Conservation (phyloP, 2,113 vertebrate genomes). For the Rhea americana region DNA sequence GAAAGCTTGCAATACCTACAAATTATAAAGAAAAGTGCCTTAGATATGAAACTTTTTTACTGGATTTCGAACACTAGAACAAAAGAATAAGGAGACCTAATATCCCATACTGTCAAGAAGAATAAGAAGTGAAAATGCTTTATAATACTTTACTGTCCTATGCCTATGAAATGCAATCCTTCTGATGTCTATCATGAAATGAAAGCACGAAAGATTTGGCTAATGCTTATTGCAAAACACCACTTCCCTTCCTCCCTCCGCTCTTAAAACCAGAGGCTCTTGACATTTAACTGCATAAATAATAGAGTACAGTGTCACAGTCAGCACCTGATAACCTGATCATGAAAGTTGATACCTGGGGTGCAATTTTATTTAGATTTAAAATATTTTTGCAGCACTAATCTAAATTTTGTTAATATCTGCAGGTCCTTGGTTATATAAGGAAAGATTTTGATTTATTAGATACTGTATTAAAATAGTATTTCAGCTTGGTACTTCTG, state of each 20-base stretch:
- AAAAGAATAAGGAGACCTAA: background rate
- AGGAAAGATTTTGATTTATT: conserved; percentile 51
- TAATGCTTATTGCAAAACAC: conserved; percentile 62
- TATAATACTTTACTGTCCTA: conserved; percentile 13
- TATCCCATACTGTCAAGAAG: background rate
- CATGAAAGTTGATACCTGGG: conserved; percentile 63
- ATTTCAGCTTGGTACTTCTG: conserved; percentile 43
- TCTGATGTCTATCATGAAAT: conserved; percentile 38
- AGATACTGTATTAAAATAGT: conserved; percentile 6
- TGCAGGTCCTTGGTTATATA: conserved; percentile 47
- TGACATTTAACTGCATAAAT: conserved; percentile 59
- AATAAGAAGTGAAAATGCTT: background rate
- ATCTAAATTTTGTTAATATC: conserved; percentile 61
- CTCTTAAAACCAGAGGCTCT: conserved; percentile 32
- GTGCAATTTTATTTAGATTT: conserved; percentile 70
- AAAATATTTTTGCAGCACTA: conserved; percentile 69
- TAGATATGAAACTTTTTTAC: background rate
- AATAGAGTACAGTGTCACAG: conserved; percentile 53
- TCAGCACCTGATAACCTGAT: conserved; percentile 70
- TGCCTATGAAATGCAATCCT: conserved; percentile 51
- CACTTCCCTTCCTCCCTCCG: conserved; percentile 22
- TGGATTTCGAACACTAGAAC: background rate
- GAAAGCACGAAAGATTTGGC: conserved; percentile 35
- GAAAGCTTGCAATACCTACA: background rate
- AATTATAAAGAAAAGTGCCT: background rate